Conservation (phyloP, 1,140 invertebrate species). For the Drosophila melanogaster region DNA sequence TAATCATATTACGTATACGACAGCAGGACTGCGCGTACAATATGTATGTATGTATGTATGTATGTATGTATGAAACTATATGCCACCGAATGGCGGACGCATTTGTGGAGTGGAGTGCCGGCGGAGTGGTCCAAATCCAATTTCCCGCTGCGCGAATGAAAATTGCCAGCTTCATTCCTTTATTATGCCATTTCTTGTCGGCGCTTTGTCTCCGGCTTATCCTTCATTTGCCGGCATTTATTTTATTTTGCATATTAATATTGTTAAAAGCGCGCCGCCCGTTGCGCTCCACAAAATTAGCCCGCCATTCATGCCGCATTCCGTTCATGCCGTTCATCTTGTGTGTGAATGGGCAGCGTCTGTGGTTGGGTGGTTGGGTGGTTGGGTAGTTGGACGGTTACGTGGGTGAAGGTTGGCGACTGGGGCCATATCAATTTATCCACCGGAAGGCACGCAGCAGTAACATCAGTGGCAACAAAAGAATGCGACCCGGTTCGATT, state of each 20-base stretch:
- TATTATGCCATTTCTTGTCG: conserved; percentile 43
- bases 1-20: conserved; percentile 76
- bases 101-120: conserved; percentile 4
- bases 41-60: background rate
- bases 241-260: conserved; percentile 79
- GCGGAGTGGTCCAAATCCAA: conserved; percentile 56
- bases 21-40: conserved; percentile 21
- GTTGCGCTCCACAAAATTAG: conserved; percentile 72
- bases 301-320: conserved; percentile 66
- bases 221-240: conserved; percentile 64
- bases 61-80: background rate
- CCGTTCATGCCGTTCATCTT: conserved; percentile 6
- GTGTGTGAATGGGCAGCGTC: background rate
- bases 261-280: conserved; percentile 71
- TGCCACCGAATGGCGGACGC: background rate
- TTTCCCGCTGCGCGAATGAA: conserved; percentile 63
- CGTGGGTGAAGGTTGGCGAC: background rate
- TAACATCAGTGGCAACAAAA: conserved; percentile 47
- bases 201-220: conserved; percentile 48
- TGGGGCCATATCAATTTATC: conserved; percentile 70
- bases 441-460: conserved; percentile 67
- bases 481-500: conserved; percentile 18
- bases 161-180: conserved; percentile 59
- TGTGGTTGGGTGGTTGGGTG: background rate
- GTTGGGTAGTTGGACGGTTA: background rate